Base-by-base conservation (phyloP, 1,140 invertebrate genomes). In the Meloidogyne exigua region DNA sequence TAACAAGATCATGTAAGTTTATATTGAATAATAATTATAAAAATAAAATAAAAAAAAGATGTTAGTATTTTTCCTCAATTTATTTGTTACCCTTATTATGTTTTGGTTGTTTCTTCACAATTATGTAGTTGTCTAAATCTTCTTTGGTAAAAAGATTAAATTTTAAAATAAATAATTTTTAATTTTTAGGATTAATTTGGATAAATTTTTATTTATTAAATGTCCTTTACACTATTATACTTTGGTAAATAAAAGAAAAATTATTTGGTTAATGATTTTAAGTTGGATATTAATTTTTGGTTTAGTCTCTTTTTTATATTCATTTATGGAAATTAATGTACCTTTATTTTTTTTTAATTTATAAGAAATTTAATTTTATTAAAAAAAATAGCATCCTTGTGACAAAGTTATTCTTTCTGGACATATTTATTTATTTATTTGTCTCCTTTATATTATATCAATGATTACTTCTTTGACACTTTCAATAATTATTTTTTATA, bases 201-300 rank as follows among this genome's bases (percentile, higher is more conserved):
- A 87, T 75, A 87, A 86, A 69, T 73, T 86, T 12, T 78, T 86
- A 32, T 86, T 80, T 73, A 86, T 86, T 62, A 79, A 82, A 70
- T 87, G 78, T 70, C 84, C 84, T 3, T 67, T 86, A 15, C 85
- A 87, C 69, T 86, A 86, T 42, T 86, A 87, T 72, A 68, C 72
- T 49, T 77, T 86, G 23, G 79, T 86, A 15, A 84, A 70, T 62
- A 77, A 84, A 23, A 70, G 28, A 36, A 72, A 81, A 25, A 74
- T 86, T 9, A 42, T 84, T 21, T 39, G 76, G 26, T 26, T 86
- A 25, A 79, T 76, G 18, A 63, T 76, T 26, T 26, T 76, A 11
- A 81, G 81, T 18, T 86, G 84, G 84, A 13, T 25, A n/a, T 63
- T 71, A 32, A 23, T 86, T 57, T 64, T 80, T 44, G 63, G 65